phyloP scores from a whole-genome alignment of 2,888 invertebrate species.

The Tromatobia lineatoria region DNA sequence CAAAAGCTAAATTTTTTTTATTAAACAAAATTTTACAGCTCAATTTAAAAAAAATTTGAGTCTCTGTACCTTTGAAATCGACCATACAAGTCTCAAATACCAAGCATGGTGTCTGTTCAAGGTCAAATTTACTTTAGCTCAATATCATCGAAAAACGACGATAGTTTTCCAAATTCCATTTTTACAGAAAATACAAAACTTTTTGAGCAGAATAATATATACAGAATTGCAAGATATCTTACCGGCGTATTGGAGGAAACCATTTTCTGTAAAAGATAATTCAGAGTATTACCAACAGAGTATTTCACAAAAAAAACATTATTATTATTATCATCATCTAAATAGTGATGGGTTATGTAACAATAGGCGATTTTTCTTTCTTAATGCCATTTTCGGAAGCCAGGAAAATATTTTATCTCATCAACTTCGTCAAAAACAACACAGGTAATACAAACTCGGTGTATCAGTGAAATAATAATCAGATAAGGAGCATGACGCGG shows the following conservation, averaged over 20 bases:
- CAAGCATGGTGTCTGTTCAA: constrained; percentile 83
- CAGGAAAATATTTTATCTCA: neutral
- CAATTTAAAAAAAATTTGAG: neutral
- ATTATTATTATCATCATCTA: constrained; percentile 60
- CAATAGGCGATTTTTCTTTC: constrained; percentile 64
- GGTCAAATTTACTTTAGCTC: constrained; percentile 79
- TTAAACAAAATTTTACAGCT: neutral
- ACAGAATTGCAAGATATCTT: constrained; percentile 71
- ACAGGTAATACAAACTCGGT: neutral
- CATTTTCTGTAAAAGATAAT: constrained; percentile 81
- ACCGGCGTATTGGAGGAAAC: constrained; percentile 84
- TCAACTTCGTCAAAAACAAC: neutral
- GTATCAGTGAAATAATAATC: constrained; percentile 8
- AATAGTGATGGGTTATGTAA: constrained; percentile 64
- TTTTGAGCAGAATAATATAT: constrained; percentile 62
- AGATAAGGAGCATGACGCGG: constrained; percentile 51
- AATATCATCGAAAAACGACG: constrained; percentile 44
- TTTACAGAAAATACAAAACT: constrained; percentile 70
- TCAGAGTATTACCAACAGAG: neutral
- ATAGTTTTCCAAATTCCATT: constrained; percentile 58
- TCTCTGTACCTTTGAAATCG: constrained; percentile 80
- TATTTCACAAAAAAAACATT: constrained; percentile 23
- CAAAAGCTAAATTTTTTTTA: neutral
- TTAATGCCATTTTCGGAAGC: constrained; percentile 20
- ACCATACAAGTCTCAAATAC: constrained; percentile 74